phyloP scores from a whole-genome alignment of 2,888 invertebrate species.

The Fragum sueziense region DNA sequence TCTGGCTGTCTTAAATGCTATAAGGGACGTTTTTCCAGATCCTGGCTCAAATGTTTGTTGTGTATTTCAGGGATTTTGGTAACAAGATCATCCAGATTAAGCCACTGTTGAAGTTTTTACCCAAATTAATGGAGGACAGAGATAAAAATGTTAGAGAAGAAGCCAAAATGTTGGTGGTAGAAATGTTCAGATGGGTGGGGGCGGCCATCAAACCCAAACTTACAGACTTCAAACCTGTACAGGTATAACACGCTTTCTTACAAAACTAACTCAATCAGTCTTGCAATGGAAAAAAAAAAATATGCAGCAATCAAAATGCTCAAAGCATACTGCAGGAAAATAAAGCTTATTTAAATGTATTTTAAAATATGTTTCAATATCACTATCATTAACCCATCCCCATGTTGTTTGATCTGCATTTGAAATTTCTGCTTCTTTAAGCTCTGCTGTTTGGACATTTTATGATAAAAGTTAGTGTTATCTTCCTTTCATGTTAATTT shows the following conservation, averaged over 20 bases:
- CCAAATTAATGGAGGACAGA: conserved; percentile 92
- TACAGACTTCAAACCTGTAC: conserved; percentile 92
- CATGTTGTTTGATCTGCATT: background rate
- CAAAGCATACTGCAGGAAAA: no score
- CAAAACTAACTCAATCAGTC: background rate
- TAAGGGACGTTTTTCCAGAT: no score
- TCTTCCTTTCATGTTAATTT: no score
- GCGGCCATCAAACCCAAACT: conserved; percentile 92
- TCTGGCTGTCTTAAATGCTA: no score
- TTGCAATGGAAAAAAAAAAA: no score
- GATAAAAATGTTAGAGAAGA: conserved; percentile 96
- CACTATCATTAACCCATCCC: no score
- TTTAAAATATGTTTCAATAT: no score
- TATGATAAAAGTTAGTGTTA: no score
- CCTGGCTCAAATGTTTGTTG: no score
- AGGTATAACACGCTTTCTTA: conserved; percentile 85
- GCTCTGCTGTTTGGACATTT: no score
- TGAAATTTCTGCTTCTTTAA: background rate
- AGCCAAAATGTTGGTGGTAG: conserved; percentile 94
- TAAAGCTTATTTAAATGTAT: no score
- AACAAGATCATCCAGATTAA: conserved; percentile 94
- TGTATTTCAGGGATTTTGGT: conserved; percentile 90
- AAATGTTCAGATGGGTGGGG: conserved; percentile 93
- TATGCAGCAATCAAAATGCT: no score
- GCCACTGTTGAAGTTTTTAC: conserved; percentile 92